phyloP scores from a whole-genome alignment of 2,888 invertebrate genomes.

The Plebejus melissa region DNA sequence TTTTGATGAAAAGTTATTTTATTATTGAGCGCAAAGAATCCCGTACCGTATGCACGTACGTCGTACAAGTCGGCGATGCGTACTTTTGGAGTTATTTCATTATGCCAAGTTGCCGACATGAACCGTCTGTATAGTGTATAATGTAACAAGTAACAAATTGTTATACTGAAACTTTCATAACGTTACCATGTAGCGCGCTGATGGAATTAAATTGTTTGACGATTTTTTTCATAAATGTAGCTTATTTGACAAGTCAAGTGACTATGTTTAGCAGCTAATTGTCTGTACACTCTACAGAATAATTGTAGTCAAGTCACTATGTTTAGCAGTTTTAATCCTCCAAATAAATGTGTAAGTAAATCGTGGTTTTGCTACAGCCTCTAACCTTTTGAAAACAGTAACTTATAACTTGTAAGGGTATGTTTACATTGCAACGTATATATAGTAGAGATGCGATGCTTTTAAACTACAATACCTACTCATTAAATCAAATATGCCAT shows the following conservation, averaged over 20 bases:
- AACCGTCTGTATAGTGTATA: conserved; percentile 10
- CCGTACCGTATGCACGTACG: neutral
- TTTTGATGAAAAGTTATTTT: conserved; percentile 1
- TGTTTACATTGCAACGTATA: no score
- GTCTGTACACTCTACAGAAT: neutral
- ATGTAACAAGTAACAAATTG: conserved; percentile 16
- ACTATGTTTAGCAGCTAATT: neutral
- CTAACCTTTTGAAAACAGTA: no score
- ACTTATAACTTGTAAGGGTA: no score
- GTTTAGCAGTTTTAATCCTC: no score
- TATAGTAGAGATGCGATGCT: no score
- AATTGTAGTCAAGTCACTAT: neutral
- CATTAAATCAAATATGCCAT: no score
- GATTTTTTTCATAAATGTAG: neutral
- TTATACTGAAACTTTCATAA: conserved; percentile 8
- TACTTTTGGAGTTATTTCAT: conserved; percentile 24
- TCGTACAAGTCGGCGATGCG: neutral
- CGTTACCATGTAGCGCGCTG: neutral
- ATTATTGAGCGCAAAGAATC: neutral
- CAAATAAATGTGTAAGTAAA: no score
- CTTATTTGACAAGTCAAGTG: neutral
- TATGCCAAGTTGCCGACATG: neutral
- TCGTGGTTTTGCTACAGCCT: neutral
- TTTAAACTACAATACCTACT: no score
- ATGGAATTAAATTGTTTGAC: neutral